Conservation (phyloP, 2,888 invertebrate species). For the Acronicta leporina region DNA sequence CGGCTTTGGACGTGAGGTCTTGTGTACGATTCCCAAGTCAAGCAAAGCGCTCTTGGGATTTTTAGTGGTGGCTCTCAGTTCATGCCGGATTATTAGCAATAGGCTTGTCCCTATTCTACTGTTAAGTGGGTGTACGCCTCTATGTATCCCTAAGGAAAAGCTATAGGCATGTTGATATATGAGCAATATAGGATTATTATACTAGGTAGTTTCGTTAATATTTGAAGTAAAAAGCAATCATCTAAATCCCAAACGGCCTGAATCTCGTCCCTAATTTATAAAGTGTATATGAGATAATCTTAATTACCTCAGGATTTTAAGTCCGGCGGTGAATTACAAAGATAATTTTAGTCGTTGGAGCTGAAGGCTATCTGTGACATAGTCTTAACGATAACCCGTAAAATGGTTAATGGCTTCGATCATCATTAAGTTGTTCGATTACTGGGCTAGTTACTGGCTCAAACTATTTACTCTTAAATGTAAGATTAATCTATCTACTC, state of each 20-base stretch:
- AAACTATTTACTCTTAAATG: conserved; percentile 45
- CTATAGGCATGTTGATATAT: no score
- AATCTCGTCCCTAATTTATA: conserved; percentile 23
- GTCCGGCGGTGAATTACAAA: conserved; percentile 40
- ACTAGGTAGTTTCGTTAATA: not conserved
- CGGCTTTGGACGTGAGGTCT: no score
- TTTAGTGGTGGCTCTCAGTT: no score
- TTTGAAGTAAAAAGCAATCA: conserved; percentile 6
- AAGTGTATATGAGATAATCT: conserved; percentile 30
- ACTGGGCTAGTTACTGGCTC: conserved; percentile 32
- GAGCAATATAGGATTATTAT: not conserved
- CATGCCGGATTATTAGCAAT: no score
- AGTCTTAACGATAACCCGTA: conserved; percentile 53
- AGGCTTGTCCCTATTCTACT: no score
- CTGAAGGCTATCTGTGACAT: conserved; percentile 53
- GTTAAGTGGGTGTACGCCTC: no score
- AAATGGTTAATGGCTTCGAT: conserved; percentile 54
- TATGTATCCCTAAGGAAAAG: no score
- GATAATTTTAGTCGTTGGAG: conserved; percentile 48
- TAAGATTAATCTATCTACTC: conserved; percentile 45
- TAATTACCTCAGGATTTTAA: conserved; percentile 42
- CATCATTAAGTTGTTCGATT: conserved; percentile 60
- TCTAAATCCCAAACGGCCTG: conserved; percentile 3
- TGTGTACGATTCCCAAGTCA: no score
- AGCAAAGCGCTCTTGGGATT: no score